Conservation (phyloP, 2,113 vertebrate species). For the Chascanopsetta lugubris region DNA sequence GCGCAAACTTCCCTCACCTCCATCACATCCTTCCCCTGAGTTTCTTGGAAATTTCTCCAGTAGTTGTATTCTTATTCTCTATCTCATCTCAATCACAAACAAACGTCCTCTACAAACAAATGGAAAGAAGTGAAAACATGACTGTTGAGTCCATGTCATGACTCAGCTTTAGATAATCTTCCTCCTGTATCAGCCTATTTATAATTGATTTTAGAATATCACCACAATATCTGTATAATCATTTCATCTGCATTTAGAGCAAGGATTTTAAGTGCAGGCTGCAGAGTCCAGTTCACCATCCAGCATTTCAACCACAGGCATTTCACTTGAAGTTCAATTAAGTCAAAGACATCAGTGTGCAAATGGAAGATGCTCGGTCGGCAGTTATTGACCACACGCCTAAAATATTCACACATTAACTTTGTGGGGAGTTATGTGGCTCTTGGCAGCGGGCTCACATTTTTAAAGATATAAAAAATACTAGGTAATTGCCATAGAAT, state of each 20-base stretch:
- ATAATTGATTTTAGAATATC: background rate
- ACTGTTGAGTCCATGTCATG: background rate
- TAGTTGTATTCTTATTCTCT: too few relatives aligned
- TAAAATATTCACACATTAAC: conserved; percentile 23
- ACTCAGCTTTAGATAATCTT: background rate
- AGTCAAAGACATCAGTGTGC: conserved; percentile 49
- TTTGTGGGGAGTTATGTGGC: background rate
- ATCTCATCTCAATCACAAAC: too few relatives aligned
- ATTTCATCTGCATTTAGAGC: conserved; percentile 3
- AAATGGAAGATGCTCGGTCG: conserved; percentile 46
- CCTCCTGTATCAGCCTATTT: background rate
- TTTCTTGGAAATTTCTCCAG: too few relatives aligned
- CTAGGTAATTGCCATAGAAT: background rate
- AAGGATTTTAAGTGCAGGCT: conserved; percentile 35
- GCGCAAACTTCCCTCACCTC: too few relatives aligned
- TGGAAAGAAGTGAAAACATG: too few relatives aligned
- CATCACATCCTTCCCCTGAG: too few relatives aligned
- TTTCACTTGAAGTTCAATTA: conserved; percentile 59
- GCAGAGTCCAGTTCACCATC: conserved; percentile 39
- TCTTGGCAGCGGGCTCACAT: background rate
- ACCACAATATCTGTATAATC: background rate
- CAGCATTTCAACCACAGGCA: conserved; percentile 60
- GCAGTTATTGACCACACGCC: conserved; percentile 18
- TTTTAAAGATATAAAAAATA: background rate
- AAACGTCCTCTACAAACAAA: too few relatives aligned